These are phyloP conservation scores for Tanaodytes sp. DNA, from an alignment of 2,888 invertebrate species.

Conservation along the genomic window DNA sequence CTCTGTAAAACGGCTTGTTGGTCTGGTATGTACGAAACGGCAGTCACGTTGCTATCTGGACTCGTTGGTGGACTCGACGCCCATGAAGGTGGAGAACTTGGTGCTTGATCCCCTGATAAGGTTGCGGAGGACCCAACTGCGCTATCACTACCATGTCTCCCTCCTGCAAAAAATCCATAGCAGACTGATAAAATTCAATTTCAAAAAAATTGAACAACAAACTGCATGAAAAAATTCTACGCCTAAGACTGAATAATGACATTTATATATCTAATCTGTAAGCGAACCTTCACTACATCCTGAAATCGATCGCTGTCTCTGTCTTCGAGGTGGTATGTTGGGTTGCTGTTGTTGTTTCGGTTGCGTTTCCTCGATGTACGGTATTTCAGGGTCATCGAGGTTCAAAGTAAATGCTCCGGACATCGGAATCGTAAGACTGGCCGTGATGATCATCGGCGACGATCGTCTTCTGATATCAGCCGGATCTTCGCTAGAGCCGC, in stretches of 20 bases:
- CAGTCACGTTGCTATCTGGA: conserved; percentile 75
- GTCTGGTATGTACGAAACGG: conserved; percentile 76
- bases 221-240: too few species aligned
- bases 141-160: conserved; percentile 76
- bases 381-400: conserved; percentile 79
- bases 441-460: conserved; percentile 81
- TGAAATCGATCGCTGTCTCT: conserved; percentile 70
- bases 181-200: too few species aligned
- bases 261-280: too few species aligned
- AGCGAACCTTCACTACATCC: conserved; percentile 68
- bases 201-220: too few species aligned
- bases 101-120: conserved; percentile 75
- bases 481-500: conserved; percentile 71
- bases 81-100: conserved; percentile 77
- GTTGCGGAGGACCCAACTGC: conserved; percentile 79
- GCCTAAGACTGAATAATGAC: too few species aligned
- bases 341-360: conserved; percentile 69
- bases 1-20: conserved; percentile 74
- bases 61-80: conserved; percentile 77
- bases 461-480: conserved; percentile 75
- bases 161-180: conserved; percentile 68
- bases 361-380: conserved; percentile 78
- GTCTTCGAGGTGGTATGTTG: conserved; percentile 73
- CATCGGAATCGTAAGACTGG: conserved; percentile 85
- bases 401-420: conserved; percentile 75